A percentile compares a stretch with the other conserved stretches of the same genome.
Evolutionary conservation across 2,113 vertebrate species (phyloP).

Genomic region (Nothoprocta perdicaria): DNA sequence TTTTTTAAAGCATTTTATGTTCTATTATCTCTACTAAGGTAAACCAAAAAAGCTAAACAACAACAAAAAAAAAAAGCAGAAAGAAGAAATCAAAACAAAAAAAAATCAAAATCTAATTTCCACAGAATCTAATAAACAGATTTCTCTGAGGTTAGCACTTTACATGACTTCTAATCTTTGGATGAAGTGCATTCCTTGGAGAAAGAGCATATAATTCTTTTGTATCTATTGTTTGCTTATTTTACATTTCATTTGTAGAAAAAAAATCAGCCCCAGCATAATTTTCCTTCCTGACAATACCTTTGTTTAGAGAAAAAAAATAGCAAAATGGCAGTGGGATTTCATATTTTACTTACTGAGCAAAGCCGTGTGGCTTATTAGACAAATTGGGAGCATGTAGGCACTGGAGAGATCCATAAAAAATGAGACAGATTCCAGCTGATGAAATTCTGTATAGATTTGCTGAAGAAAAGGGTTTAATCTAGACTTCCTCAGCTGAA

Average conservation of each 20-base stretch:
- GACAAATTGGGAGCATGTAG: constrained; percentile 26
- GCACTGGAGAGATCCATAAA: neutral
- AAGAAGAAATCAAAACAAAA: neutral
- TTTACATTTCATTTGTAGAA: constrained; percentile 39
- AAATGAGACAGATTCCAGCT: neutral
- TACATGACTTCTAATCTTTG: constrained; percentile 56
- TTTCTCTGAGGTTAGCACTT: constrained; percentile 56
- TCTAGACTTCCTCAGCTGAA: neutral
- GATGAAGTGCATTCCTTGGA: constrained; percentile 26
- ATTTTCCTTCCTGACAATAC: constrained; percentile 11
- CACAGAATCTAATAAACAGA: constrained; percentile 32
- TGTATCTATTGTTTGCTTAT: constrained; percentile 24
- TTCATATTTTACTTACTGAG: constrained; percentile 49
- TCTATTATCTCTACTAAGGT: constrained; percentile 40
- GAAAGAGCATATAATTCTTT: constrained; percentile 4
- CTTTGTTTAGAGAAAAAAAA: constrained; percentile 44
- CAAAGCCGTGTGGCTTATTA: constrained; percentile 55
- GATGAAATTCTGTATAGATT: neutral
- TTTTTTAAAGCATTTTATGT: constrained; percentile 46
- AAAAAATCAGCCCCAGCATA: neutral
- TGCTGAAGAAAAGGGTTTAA: neutral
- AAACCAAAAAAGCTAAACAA: constrained; percentile 34
- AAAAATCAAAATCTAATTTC: neutral
- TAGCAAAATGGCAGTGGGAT: constrained; percentile 13
- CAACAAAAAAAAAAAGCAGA: constrained; percentile 5